Evolutionary conservation across 2,113 vertebrate genomes (phyloP).

Genomic region (Sclerurus mexicanus): DNA sequence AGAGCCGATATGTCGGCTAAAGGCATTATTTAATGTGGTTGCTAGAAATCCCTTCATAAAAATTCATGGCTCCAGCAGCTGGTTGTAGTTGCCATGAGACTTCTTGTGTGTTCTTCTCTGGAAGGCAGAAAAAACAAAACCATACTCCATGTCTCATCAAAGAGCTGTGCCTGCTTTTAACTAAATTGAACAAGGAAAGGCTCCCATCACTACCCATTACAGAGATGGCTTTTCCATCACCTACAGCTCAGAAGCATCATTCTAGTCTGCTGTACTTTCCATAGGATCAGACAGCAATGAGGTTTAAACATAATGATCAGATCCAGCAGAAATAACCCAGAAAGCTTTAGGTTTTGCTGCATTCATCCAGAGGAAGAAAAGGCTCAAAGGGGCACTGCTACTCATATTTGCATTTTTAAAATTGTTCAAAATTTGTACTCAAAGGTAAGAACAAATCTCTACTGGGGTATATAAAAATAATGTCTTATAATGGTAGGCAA

Average conservation of each 20-base stretch:
- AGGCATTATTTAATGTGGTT: neutral
- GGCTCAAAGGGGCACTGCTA: neutral
- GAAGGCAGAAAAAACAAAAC: neutral
- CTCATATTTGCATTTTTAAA: accelerated
- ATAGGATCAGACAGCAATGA: neutral
- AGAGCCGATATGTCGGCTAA: neutral
- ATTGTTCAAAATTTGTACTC: neutral
- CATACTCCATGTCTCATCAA: neutral
- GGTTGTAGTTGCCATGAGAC: neutral
- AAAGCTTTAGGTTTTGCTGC: neutral
- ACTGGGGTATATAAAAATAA: neutral
- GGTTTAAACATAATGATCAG: neutral
- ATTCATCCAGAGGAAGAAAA: neutral
- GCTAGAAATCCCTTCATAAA: conserved; percentile 2
- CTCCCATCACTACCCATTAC: neutral
- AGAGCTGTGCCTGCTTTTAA: neutral
- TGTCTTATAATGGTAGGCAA: neutral
- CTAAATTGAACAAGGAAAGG: neutral
- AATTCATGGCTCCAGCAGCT: neutral
- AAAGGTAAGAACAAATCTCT: neutral
- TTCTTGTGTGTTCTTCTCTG: neutral
- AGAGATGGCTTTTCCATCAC: neutral
- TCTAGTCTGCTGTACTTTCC: neutral
- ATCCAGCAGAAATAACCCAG: neutral
- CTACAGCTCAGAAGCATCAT: neutral